Percentiles rank a stretch among this genome's conserved stretches.
phyloP scores from a whole-genome alignment of 2,797 vertebrate genomes.

The Falco concolor region DNA sequence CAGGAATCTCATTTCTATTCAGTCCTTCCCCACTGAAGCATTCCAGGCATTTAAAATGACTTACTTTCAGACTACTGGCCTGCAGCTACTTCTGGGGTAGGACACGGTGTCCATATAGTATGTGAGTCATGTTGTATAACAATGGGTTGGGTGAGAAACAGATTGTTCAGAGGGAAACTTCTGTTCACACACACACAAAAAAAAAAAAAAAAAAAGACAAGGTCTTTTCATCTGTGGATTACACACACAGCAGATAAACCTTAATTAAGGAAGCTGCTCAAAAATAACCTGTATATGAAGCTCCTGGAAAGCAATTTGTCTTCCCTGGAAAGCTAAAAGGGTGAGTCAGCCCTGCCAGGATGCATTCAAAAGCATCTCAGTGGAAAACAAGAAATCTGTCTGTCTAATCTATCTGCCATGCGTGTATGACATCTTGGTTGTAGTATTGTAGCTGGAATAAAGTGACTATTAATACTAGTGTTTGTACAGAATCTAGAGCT shows the following conservation, averaged over 20 bases:
- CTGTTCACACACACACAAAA: background rate
- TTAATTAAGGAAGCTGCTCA: constrained; percentile 26
- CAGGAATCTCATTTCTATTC: background rate
- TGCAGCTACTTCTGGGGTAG: background rate
- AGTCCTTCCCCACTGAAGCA: background rate
- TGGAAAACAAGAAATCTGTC: constrained; percentile 32
- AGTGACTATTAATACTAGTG: background rate
- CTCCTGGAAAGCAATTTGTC: constrained; percentile 53
- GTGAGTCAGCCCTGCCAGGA: constrained; percentile 27
- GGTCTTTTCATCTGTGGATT: background rate
- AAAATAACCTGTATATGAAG: constrained; percentile 37
- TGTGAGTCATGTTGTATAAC: background rate
- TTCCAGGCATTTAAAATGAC: background rate
- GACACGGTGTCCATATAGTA: background rate
- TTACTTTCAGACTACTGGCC: background rate
- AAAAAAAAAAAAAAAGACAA: background rate
- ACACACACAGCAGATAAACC: background rate
- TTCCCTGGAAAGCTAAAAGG: constrained; percentile 42
- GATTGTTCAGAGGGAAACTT: constrained; percentile 8
- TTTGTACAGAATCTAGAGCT: background rate
- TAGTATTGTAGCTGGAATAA: background rate
- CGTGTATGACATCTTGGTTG: background rate
- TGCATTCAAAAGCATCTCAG: constrained; percentile 16
- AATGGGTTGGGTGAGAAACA: background rate
- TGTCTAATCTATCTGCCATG: background rate